Percentiles rank a stretch among this genome's conserved stretches.
Conservation (phyloP, 2,888 invertebrate species). For the Hedya salicella region DNA sequence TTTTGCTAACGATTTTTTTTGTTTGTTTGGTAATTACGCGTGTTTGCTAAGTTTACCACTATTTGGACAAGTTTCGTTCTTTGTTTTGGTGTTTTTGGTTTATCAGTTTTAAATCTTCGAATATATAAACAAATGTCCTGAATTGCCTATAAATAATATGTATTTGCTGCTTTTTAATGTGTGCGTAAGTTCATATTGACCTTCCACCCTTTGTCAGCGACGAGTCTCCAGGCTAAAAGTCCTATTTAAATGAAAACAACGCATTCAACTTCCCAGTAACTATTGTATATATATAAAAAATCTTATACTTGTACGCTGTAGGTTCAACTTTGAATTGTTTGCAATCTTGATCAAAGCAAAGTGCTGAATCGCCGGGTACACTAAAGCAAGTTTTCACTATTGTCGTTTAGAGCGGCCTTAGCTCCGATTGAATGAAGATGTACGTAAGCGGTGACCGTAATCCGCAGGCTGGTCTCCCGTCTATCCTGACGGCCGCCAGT, state of each 20-base stretch:
- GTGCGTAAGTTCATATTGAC: background rate
- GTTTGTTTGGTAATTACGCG: too few relatives aligned
- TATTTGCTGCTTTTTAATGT: background rate
- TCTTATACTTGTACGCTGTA: background rate
- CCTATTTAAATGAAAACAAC: background rate
- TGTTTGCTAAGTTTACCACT: too few relatives aligned
- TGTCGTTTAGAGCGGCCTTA: slow-evolving; percentile 61
- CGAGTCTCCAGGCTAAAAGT: background rate
- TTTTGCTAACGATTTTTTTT: too few relatives aligned
- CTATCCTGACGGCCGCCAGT: slow-evolving; percentile 67
- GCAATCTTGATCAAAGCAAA: slow-evolving; percentile 17
- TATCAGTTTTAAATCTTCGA: too few relatives aligned
- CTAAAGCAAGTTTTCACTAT: slow-evolving; percentile 64
- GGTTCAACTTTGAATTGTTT: slow-evolving; percentile 11
- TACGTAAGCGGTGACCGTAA: slow-evolving; percentile 72
- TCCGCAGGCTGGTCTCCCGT: slow-evolving; percentile 65
- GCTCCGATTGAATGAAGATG: slow-evolving; percentile 69
- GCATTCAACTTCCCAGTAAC: background rate
- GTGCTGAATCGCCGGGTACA: slow-evolving; percentile 55
- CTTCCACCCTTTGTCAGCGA: background rate
- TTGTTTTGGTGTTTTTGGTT: too few relatives aligned
- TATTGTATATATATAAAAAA: background rate
- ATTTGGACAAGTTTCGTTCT: too few relatives aligned
- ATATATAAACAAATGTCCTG: too few relatives aligned
- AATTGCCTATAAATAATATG: too few relatives aligned